Evolutionary conservation across 2,113 vertebrate genomes (phyloP).

Genomic region (Carollia perspicillata): DNA sequence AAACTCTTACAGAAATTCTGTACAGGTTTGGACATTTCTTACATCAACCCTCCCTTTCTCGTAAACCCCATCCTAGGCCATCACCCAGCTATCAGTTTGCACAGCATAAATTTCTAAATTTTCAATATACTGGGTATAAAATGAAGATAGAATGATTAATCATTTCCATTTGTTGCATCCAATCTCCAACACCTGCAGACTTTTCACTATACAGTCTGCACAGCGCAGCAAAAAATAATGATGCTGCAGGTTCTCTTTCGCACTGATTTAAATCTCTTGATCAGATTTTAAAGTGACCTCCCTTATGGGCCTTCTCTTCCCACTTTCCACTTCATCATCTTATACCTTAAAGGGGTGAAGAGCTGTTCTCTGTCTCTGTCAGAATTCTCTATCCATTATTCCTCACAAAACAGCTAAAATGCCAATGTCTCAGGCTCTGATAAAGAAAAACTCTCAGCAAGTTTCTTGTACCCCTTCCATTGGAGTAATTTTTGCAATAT

Average conservation of each 20-base stretch:
- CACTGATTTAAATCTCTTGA: not conserved
- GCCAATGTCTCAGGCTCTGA: not conserved
- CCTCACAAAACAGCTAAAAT: not conserved
- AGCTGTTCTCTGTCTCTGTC: not conserved
- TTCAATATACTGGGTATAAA: not conserved
- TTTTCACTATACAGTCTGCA: not conserved
- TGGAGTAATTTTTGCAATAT: constrained; percentile 1
- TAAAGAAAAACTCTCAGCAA: not conserved
- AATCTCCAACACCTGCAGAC: not conserved
- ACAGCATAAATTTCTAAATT: not conserved
- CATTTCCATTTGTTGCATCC: not conserved
- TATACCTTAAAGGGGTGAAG: not conserved
- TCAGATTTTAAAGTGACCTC: not conserved
- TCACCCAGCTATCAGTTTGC: not conserved
- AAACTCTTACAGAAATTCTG: not conserved
- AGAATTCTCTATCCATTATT: not conserved
- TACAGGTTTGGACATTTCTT: not conserved
- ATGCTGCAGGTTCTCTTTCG: not conserved
- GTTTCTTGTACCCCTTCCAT: not conserved
- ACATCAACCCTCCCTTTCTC: not conserved
- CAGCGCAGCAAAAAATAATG: not conserved
- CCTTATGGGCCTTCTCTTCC: not conserved
- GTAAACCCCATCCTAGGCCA: not conserved
- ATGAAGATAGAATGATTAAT: not conserved
- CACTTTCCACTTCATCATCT: not conserved